Base-by-base conservation (phyloP, 1,140 invertebrate genomes). In the Drosophila bocki region DNA sequence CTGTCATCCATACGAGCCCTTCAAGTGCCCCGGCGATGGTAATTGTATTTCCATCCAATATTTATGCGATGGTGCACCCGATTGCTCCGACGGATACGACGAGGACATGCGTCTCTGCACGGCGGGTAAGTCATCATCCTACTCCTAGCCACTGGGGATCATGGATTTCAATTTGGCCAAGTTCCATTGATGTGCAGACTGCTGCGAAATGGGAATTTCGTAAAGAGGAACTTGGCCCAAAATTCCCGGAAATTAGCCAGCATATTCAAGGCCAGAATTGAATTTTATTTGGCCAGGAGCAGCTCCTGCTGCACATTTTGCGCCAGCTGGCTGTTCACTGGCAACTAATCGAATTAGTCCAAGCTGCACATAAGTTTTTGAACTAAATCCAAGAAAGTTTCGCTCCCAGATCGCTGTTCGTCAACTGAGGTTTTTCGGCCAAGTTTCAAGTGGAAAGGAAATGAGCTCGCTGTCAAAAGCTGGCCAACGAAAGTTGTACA, bases 11-110 rank as follows among this genome's bases (percentile, higher is more conserved):
- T 98, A 98, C 93, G 97, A 99, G 92, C 98, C 98, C 13, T 99
- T 99, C 94, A 97, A 97, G 92, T 99, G 98, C 93, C 98, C 98
- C 2, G 97, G 97, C 63, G 97, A 98, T 91, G 96, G 96, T 70
- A 95, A 95, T 88, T 99, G 98, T 93, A 98, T 99, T 93, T 98
- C 97, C 62, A 98, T 99, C 93, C 97, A 98, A 92, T 99, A 99
- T 94, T 95, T 96, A 74, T 99, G 97, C 93, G 98, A 99, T 90
- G 98, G 98, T 41, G 97, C 97, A 0, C 96, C 97, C 1, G 98
- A 99, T 93, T 99, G 98, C 94, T 96, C 96, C 26, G 97, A 99
- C 82, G 97, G 97, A 45, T 93, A 92, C 58, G 97, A 98, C 82
- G 95, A 96, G 78, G 97, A 99, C 93, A 96, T 97, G 54, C 95